phyloP scores from a whole-genome alignment of 2,888 invertebrate genomes.

The Netelia virgata region DNA sequence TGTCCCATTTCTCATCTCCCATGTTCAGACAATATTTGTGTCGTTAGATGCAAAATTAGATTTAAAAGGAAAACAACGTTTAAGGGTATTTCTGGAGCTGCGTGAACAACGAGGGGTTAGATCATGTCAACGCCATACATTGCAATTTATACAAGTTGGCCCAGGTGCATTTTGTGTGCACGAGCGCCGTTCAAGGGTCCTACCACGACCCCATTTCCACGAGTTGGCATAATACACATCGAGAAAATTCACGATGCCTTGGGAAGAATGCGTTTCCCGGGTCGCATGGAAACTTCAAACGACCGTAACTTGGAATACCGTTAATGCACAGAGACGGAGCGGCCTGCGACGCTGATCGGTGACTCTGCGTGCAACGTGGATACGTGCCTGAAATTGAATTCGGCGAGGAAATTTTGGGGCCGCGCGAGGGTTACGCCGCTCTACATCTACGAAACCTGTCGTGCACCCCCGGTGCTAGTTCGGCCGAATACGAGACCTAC shows the following conservation, averaged over 20 bases:
- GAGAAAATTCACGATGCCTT: constrained; percentile 63
- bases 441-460: constrained; percentile 56
- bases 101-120: constrained; percentile 20
- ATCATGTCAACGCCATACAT: constrained; percentile 5
- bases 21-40: too few relatives aligned
- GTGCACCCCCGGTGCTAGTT: constrained; percentile 53
- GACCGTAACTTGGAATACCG: constrained; percentile 76
- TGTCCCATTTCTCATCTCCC: too few relatives aligned
- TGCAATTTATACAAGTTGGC: constrained; percentile 33
- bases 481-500: constrained; percentile 41
- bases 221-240: constrained; percentile 75
- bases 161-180: constrained; percentile 38
- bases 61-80: too few relatives aligned
- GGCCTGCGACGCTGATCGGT: constrained; percentile 46
- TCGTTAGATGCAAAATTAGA: too few relatives aligned
- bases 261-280: constrained; percentile 67
- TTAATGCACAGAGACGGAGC: constrained; percentile 71
- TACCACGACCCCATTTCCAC: constrained; percentile 33
- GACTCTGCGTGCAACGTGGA: constrained; percentile 64
- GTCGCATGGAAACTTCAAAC: constrained; percentile 72
- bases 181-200: constrained; percentile 18
- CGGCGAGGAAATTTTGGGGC: constrained; percentile 64
- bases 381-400: constrained; percentile 71
- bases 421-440: constrained; percentile 48
- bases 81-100: too few relatives aligned